Evolutionary conservation across 2,113 vertebrate species (phyloP).

Genomic region (Tonatia bakeri): DNA sequence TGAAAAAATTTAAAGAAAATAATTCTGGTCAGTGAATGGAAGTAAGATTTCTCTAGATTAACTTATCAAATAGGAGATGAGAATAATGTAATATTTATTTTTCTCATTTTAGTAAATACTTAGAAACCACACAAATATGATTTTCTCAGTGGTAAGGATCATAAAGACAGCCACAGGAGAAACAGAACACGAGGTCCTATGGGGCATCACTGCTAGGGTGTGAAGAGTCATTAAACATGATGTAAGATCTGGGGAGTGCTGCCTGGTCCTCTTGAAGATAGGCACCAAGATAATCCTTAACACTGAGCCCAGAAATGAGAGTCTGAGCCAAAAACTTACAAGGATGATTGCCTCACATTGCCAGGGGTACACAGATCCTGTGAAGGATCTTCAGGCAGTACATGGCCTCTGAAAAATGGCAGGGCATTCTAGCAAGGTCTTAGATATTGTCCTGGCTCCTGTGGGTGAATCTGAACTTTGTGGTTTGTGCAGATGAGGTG

Average conservation of each 20-base stretch:
- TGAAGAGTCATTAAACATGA: neutral
- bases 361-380: rapidly evolving
- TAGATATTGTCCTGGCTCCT: neutral
- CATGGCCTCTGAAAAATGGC: neutral
- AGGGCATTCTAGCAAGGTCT: neutral
- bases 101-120: neutral
- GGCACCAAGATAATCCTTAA: too few species aligned
- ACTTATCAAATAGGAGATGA: neutral
- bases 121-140: neutral
- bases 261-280: neutral
- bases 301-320: neutral
- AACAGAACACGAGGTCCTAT: rapidly evolving
- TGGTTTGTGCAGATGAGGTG: too few species aligned
- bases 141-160: neutral
- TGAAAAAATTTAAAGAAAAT: neutral
- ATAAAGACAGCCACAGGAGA: neutral
- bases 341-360: neutral
- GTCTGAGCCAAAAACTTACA: rapidly evolving
- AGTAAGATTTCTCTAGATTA: neutral
- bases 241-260: too few species aligned
- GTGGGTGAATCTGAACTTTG: neutral
- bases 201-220: neutral
- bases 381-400: neutral
- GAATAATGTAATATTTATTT: neutral
- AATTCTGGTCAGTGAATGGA: neutral